Percentiles rank a stretch among this genome's conserved stretches.
Evolutionary conservation across 2,888 invertebrate genomes (phyloP).

Genomic region (Noctua comes): DNA sequence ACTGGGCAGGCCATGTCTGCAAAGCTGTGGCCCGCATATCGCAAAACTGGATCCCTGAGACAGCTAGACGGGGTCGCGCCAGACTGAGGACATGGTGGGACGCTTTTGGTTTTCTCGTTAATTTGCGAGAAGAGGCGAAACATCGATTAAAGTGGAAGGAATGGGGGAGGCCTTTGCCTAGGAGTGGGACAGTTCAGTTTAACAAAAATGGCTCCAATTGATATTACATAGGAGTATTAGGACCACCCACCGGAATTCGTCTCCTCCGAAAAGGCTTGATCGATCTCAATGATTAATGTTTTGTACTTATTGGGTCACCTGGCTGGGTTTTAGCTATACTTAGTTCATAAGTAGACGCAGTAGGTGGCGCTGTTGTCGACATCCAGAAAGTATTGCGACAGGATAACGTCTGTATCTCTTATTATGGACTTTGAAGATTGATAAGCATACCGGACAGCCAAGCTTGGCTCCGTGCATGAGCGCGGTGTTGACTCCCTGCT

Average conservation of each 20-base stretch:
- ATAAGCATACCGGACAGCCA: conserved; percentile 92
- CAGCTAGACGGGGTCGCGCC: neutral
- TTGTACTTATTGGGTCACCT: neutral
- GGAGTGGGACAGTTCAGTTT: no score
- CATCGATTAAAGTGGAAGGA: no score
- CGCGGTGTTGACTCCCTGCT: conserved; percentile 93
- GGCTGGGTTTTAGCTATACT: neutral
- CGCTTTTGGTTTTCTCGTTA: neutral
- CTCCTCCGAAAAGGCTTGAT: neutral
- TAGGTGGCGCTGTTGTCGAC: no score
- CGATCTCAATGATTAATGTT: neutral
- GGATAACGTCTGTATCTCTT: no score
- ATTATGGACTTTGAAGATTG: no score
- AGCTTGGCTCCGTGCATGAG: conserved; percentile 95
- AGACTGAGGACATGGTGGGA: neutral
- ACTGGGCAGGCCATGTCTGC: neutral
- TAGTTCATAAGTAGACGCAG: neutral
- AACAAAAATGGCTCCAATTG: no score
- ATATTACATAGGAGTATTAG: no score
- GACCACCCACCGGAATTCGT: no score
- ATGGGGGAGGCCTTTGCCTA: no score
- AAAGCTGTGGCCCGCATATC: neutral
- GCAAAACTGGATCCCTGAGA: neutral
- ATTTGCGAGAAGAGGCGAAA: neutral
- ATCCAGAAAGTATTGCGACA: no score